These are phyloP conservation scores for Agrochola macilenta DNA, from an alignment of 2,888 invertebrate species.

Conservation along the genomic window DNA sequence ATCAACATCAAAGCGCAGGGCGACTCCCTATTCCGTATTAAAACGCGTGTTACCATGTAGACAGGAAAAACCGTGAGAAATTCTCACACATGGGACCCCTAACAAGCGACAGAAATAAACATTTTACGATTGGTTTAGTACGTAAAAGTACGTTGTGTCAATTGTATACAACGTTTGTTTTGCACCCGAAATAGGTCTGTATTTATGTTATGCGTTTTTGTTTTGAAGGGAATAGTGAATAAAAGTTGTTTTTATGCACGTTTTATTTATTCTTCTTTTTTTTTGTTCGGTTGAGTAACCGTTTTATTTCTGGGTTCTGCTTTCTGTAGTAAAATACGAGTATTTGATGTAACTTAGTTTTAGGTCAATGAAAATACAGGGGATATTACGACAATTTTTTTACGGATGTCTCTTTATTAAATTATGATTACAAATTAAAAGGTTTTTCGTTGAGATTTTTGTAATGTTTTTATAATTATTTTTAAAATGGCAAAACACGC, in stretches of 20 bases:
- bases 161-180: conserved; percentile 57
- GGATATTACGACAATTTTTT: neutral
- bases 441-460: neutral
- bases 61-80: conserved; percentile 44
- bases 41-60: conserved; percentile 48
- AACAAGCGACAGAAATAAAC: conserved; percentile 65
- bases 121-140: conserved; percentile 66
- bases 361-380: neutral
- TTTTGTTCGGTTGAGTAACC: neutral
- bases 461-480: neutral
- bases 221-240: conserved; percentile 34
- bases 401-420: neutral
- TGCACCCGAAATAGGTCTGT: conserved; percentile 22
- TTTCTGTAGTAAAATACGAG: conserved; percentile 12
- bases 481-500: neutral
- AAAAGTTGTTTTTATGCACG: conserved; percentile 30
- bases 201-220: conserved; percentile 39
- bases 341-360: neutral
- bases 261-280: conserved; percentile 11
- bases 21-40: conserved; percentile 45
- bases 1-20: conserved; percentile 39
- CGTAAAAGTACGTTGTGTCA: conserved; percentile 44
- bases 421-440: neutral
- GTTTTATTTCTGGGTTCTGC: conserved; percentile 10
- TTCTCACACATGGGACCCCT: conserved; percentile 57